phyloP scores from a whole-genome alignment of 35 echinoderm and acorn worm genomes.

The Heliocidaris erythrogramma region DNA sequence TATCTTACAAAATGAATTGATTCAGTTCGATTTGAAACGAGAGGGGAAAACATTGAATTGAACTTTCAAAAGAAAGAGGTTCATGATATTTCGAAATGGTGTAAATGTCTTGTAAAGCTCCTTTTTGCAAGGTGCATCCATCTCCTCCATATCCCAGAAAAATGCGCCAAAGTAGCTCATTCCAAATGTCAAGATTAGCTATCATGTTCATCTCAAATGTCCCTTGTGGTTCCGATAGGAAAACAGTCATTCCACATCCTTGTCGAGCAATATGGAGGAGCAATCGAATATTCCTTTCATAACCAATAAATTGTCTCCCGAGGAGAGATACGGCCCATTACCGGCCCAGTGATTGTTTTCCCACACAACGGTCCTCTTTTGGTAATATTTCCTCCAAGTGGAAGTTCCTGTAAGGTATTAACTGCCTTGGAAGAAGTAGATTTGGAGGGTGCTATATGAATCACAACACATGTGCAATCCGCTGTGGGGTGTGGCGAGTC shows the following conservation, averaged over 20 bases:
- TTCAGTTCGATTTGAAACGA: too few relatives aligned
- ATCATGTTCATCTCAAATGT: background rate
- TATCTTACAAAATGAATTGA: too few relatives aligned
- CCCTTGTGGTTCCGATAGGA: background rate
- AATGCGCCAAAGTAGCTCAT: background rate
- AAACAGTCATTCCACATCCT: too few relatives aligned
- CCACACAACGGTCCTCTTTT: background rate
- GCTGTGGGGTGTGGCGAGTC: background rate
- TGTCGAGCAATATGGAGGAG: background rate
- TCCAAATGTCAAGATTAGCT: background rate
- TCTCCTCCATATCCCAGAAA: too few relatives aligned
- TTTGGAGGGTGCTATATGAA: background rate
- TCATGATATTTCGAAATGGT: too few relatives aligned
- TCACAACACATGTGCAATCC: background rate
- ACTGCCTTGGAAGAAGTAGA: background rate
- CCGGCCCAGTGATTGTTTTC: background rate
- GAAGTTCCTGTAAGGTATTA: background rate
- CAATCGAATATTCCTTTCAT: background rate
- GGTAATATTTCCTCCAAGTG: background rate
- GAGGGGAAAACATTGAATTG: too few relatives aligned
- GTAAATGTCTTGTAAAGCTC: too few relatives aligned
- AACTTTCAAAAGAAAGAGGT: too few relatives aligned
- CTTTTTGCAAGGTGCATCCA: too few relatives aligned
- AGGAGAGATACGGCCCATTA: background rate
- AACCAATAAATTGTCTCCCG: slow-evolving; percentile 1